Conservation (phyloP, 2,113 vertebrate genomes). For the Gasterosteus nipponicus region DNA sequence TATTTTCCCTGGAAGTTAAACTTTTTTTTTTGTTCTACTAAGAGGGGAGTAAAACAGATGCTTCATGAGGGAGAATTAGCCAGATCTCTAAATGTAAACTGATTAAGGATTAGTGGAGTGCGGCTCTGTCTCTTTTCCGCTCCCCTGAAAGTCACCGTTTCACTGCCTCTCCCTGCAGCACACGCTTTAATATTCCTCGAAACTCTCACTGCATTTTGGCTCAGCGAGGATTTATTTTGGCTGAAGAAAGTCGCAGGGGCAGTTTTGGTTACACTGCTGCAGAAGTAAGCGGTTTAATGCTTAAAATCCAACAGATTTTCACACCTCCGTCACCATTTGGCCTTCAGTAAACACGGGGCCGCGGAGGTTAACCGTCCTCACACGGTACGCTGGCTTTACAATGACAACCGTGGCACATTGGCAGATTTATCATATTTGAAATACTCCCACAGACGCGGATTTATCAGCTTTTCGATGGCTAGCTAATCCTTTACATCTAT, state of each 20-base stretch:
- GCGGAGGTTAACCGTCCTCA: slow-evolving; percentile 7
- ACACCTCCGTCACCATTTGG: slow-evolving; percentile 23
- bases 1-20: slow-evolving; percentile 25
- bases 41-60: slow-evolving; percentile 44
- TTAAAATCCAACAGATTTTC: slow-evolving; percentile 33
- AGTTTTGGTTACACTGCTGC: slow-evolving; percentile 12
- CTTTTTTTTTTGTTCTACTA: slow-evolving; percentile 21
- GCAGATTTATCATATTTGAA: not conserved
- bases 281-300: slow-evolving; percentile 18
- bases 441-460: not conserved
- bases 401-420: not conserved
- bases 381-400: not conserved
- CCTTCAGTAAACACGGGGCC: slow-evolving; percentile 7
- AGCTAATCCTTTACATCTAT: not conserved
- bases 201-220: not conserved
- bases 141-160: slow-evolving; percentile 4
- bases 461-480: not conserved
- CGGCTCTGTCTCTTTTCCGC: slow-evolving; percentile 18
- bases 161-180: not conserved
- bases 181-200: not conserved
- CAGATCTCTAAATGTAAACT: slow-evolving; percentile 55
- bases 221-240: not conserved
- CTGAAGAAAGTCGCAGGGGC: slow-evolving; percentile 20
- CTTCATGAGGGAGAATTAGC: slow-evolving; percentile 53
- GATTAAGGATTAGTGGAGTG: slow-evolving; percentile 61